These are phyloP conservation scores for Corydoras sp. DNA, from an alignment of 2,113 vertebrate species.

Conservation along the genomic window DNA sequence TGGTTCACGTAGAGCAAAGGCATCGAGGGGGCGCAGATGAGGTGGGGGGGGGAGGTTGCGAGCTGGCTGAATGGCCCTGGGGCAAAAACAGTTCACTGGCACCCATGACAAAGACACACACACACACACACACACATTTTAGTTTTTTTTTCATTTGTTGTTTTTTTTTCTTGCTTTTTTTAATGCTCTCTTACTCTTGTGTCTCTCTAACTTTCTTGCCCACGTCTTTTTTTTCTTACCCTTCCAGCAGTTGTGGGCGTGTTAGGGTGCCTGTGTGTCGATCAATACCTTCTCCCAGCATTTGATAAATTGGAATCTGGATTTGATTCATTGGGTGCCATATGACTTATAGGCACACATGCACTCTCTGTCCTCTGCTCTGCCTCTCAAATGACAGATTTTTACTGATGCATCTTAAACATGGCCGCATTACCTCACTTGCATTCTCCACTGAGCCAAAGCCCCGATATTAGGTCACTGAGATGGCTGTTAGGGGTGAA, in stretches of 20 bases:
- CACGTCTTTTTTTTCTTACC: neutral
- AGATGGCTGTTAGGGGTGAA: constrained; percentile 37
- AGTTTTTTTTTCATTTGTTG: neutral
- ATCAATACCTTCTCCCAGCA: constrained; percentile 25
- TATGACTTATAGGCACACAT: neutral
- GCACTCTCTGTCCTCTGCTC: neutral
- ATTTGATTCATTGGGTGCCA: constrained; percentile 28
- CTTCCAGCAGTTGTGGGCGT: constrained; percentile 16
- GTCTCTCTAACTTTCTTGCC: constrained; percentile 2
- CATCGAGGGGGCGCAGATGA: constrained; percentile 15
- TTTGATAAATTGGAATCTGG: constrained; percentile 27
- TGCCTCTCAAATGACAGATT: neutral
- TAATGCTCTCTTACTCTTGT: constrained; percentile 1
- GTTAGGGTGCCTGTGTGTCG: constrained; percentile 2
- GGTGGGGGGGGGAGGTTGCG: constrained; percentile 12
- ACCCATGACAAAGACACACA: constrained; percentile 43
- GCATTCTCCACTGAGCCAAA: constrained; percentile 12
- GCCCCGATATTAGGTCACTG: constrained; percentile 25
- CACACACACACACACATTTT: constrained; percentile 18
- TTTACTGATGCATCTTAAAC: constrained; percentile 8
- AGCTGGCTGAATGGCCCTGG: constrained; percentile 30
- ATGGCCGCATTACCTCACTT: constrained; percentile 5
- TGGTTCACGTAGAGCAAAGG: constrained; percentile 36
- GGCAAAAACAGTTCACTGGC: constrained; percentile 40
- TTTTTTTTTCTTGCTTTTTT: constrained; percentile 20